phyloP scores from a whole-genome alignment of 2,113 vertebrate species.

The Psephotus haematonotus region DNA sequence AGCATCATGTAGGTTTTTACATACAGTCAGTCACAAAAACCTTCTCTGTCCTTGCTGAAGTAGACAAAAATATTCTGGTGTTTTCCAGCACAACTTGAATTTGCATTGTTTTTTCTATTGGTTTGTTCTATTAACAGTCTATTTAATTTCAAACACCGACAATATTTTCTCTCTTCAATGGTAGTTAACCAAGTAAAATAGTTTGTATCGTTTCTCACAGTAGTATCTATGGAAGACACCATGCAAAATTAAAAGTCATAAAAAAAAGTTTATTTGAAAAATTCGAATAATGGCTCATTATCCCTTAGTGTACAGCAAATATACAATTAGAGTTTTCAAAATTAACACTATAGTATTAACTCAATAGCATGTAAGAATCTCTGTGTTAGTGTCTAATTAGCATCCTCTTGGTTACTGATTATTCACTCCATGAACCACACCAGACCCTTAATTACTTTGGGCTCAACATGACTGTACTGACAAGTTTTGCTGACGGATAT shows the following conservation, averaged over 20 bases:
- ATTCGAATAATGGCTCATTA: background rate
- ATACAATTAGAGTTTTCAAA: background rate
- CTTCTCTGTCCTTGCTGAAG: background rate
- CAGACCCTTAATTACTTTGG: background rate
- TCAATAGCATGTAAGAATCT: background rate
- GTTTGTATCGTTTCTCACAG: background rate
- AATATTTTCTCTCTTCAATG: background rate
- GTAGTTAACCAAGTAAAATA: background rate
- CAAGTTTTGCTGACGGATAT: background rate
- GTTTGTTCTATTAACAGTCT: background rate
- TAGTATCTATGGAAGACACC: background rate
- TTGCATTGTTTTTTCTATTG: background rate
- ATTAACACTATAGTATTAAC: background rate
- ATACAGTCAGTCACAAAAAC: background rate
- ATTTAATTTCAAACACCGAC: background rate
- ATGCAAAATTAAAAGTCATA: background rate
- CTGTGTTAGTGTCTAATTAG: background rate
- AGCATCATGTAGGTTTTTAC: background rate
- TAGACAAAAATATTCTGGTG: background rate
- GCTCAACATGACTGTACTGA: background rate
- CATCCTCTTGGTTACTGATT: background rate
- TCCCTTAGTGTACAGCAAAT: background rate
- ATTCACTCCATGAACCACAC: background rate
- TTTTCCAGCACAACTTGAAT: background rate
- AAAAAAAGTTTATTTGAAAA: background rate